phyloP scores from a whole-genome alignment of 2,888 invertebrate genomes.

The Rhingia rostrata region DNA sequence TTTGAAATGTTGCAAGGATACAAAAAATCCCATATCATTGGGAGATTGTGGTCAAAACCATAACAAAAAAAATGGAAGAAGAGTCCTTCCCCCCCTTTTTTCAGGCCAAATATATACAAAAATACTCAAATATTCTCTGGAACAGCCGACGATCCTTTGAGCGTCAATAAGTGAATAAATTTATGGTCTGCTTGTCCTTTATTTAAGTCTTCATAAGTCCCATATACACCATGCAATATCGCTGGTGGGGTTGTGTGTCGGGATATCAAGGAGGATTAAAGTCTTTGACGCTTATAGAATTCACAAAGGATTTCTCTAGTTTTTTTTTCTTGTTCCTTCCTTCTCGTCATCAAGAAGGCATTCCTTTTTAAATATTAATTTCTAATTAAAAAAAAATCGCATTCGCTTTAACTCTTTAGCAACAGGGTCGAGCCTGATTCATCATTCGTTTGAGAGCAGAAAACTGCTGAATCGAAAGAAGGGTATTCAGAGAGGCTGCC shows the following conservation, averaged over 20 bases:
- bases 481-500: not conserved
- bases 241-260: slow-evolving; percentile 51
- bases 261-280: not conserved
- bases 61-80: slow-evolving; percentile 12
- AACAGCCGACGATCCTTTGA: slow-evolving; percentile 33
- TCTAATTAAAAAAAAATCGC: slow-evolving; percentile 61
- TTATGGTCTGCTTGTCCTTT: slow-evolving; percentile 41
- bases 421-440: not conserved
- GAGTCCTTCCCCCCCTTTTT: not conserved
- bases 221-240: not conserved
- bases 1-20: slow-evolving; percentile 28
- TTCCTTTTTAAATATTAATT: slow-evolving; percentile 62
- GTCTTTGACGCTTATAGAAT: slow-evolving; percentile 7
- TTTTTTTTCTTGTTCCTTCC: not conserved
- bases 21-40: slow-evolving; percentile 26
- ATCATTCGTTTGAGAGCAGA: not conserved
- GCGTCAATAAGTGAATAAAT: slow-evolving; percentile 55
- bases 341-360: not conserved
- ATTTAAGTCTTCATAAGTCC: slow-evolving; percentile 53
- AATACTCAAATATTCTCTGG: slow-evolving; percentile 54
- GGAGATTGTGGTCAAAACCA: not conserved
- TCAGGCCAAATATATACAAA: not conserved
- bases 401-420: slow-evolving; percentile 23
- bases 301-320: not conserved
- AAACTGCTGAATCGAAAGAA: slow-evolving; percentile 7